phyloP scores from a whole-genome alignment of 2,888 invertebrate genomes.

The Trissolcus japonicus region DNA sequence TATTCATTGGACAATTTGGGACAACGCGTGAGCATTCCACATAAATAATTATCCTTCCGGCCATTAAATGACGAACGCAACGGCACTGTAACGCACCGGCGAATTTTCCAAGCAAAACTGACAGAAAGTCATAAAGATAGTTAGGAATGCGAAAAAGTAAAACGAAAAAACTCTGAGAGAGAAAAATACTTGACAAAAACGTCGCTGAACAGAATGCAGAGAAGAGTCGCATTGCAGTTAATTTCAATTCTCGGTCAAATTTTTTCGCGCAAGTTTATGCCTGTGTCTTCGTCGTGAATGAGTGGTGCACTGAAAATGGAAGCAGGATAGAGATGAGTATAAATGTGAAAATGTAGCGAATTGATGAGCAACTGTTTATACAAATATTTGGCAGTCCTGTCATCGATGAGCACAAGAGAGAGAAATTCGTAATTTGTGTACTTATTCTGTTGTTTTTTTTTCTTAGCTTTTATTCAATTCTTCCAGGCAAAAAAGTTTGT shows the following conservation, averaged over 20 bases:
- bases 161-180: constrained; percentile 13
- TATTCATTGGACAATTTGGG: constrained; percentile 37
- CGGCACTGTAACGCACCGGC: constrained; percentile 21
- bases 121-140: constrained; percentile 34
- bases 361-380: constrained; percentile 42
- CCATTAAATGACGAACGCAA: constrained; percentile 65
- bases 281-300: constrained; percentile 47
- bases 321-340: constrained; percentile 11
- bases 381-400: constrained; percentile 38
- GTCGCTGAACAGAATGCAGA: constrained; percentile 45
- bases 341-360: constrained; percentile 53
- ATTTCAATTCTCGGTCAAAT: constrained; percentile 56
- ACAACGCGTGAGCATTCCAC: constrained; percentile 56
- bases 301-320: constrained; percentile 51
- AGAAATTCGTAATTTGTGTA: neutral
- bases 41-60: constrained; percentile 71
- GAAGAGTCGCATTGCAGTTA: constrained; percentile 59
- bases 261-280: constrained; percentile 38
- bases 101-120: constrained; percentile 40
- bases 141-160: constrained; percentile 4
- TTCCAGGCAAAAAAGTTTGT: neutral
- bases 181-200: constrained; percentile 24
- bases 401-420: constrained; percentile 28
- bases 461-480: constrained; percentile 20
- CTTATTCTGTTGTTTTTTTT: constrained; percentile 5